These are phyloP conservation scores for Corapipo altera DNA, from an alignment of 2,113 vertebrate genomes.

Conservation along the genomic window DNA sequence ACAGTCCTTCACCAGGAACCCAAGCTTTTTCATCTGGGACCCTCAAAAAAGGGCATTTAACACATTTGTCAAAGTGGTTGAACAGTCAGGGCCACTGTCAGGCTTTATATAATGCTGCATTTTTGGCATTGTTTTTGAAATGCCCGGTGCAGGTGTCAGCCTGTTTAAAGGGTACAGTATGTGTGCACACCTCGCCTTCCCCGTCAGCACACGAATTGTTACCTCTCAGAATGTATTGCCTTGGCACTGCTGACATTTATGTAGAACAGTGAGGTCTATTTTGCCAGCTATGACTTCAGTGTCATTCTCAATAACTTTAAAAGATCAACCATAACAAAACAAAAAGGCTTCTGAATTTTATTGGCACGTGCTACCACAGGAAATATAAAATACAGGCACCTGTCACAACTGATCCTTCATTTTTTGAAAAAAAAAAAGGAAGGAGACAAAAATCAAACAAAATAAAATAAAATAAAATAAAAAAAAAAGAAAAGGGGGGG, in stretches of 20 bases:
- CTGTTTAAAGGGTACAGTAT: constrained; percentile 28
- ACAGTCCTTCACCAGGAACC: neutral
- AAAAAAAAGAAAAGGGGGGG: neutral
- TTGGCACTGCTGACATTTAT: constrained; percentile 74
- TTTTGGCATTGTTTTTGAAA: constrained; percentile 23
- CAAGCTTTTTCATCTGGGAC: rapidly evolving
- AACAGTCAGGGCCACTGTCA: neutral
- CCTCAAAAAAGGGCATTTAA: neutral
- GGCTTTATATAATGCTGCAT: rapidly evolving
- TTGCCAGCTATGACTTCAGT: constrained; percentile 60
- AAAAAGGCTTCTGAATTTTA: constrained; percentile 65
- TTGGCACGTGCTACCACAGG: constrained; percentile 56
- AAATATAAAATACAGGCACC: constrained; percentile 50
- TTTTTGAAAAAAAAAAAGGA: neutral
- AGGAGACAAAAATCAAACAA: rapidly evolving
- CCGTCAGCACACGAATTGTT: neutral
- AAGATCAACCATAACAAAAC: constrained; percentile 74
- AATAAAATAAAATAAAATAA: neutral
- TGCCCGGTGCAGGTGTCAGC: neutral
- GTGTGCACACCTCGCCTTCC: constrained; percentile 15
- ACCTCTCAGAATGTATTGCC: neutral
- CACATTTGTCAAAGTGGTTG: neutral
- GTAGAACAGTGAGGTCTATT: constrained; percentile 54
- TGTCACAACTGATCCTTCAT: constrained; percentile 33
- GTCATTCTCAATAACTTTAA: constrained; percentile 69